phyloP scores from a whole-genome alignment of 53 echinoderm and acorn worm genomes.

The Arbacia lixula region DNA sequence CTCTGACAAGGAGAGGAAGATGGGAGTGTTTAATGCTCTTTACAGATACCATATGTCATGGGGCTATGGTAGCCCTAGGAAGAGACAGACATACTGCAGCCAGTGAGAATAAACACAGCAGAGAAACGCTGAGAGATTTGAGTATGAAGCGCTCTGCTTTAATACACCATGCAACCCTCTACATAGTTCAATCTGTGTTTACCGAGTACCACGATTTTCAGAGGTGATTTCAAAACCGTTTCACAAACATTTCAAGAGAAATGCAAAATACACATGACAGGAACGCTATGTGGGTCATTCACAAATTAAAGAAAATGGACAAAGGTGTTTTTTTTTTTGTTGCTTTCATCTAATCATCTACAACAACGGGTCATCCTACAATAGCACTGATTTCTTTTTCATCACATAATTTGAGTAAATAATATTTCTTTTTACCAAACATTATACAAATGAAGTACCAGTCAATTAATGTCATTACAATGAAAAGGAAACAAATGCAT shows the following conservation, averaged over 20 bases:
- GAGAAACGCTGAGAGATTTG: not conserved
- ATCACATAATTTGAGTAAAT: slow-evolving; percentile 40
- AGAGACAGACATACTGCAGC: not conserved
- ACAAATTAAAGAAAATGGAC: slow-evolving; percentile 2
- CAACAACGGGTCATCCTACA: not conserved
- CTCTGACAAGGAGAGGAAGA: slow-evolving; percentile 11
- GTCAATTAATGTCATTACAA: slow-evolving; percentile 33
- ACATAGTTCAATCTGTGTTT: slow-evolving; percentile 23
- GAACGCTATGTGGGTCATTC: slow-evolving; percentile 25
- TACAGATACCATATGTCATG: not conserved
- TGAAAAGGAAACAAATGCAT: slow-evolving; percentile 2
- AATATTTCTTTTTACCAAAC: slow-evolving; percentile 22
- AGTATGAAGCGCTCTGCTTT: slow-evolving; percentile 42
- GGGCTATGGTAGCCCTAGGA: not conserved
- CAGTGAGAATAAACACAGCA: not conserved
- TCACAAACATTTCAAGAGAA: slow-evolving; percentile 7
- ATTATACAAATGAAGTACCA: slow-evolving; percentile 52
- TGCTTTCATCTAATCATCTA: not conserved
- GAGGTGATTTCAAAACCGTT: slow-evolving; percentile 25
- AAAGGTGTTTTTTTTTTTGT: slow-evolving; percentile 1
- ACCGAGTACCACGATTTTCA: slow-evolving; percentile 29
- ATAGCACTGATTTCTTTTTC: slow-evolving; percentile 42
- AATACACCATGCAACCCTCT: slow-evolving; percentile 58
- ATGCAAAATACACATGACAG: slow-evolving; percentile 38
- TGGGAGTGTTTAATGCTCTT: not conserved